phyloP scores from a whole-genome alignment of 2,888 invertebrate species.

The Hirtodrosophila cameraria region DNA sequence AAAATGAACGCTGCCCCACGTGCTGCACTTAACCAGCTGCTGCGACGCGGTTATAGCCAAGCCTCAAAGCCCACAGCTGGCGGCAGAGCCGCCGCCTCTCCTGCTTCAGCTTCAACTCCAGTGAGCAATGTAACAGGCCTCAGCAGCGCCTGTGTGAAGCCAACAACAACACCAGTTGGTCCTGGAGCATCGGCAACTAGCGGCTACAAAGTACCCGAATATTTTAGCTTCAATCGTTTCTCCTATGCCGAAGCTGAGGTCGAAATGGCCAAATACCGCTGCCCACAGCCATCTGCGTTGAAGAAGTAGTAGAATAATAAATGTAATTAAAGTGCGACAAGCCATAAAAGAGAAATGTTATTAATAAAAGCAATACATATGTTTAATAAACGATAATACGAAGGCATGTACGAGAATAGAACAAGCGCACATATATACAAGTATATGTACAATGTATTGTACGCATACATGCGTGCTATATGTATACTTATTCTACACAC shows the following conservation, averaged over 20 bases:
- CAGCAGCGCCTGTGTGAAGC: slow-evolving; percentile 86
- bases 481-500: no score
- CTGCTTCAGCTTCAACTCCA: slow-evolving; percentile 32
- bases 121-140: slow-evolving; percentile 87
- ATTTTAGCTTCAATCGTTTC: slow-evolving; percentile 90
- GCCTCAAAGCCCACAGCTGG: slow-evolving; percentile 21
- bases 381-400: slow-evolving; percentile 28
- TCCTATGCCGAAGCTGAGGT: slow-evolving; percentile 94
- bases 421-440: neutral
- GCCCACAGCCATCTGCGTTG: slow-evolving; percentile 90
- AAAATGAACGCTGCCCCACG: slow-evolving; percentile 64
- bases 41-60: slow-evolving; percentile 66
- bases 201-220: slow-evolving; percentile 94
- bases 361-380: slow-evolving; percentile 14
- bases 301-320: slow-evolving; percentile 63
- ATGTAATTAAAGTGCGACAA: slow-evolving; percentile 10
- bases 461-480: neutral
- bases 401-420: slow-evolving; percentile 9
- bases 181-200: slow-evolving; percentile 84
- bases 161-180: slow-evolving; percentile 83
- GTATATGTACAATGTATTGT: neutral
- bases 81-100: slow-evolving; percentile 33
- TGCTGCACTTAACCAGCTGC: slow-evolving; percentile 38
- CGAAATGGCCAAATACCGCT: slow-evolving; percentile 91
- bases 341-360: slow-evolving; percentile 43